Conservation (phyloP, 2,888 invertebrate genomes). For the Apamea sordens region DNA sequence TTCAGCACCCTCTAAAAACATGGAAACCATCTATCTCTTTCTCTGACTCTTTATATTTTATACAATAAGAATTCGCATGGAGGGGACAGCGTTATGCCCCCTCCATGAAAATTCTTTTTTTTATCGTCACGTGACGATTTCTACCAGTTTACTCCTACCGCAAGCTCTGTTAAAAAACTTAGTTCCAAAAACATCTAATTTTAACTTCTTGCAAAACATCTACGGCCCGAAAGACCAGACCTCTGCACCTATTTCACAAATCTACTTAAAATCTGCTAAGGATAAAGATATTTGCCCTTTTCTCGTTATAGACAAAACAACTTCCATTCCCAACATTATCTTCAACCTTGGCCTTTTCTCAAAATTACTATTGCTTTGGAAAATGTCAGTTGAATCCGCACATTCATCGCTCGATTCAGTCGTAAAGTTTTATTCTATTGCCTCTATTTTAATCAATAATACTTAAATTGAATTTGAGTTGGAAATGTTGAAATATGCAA, state of each 20-base stretch:
- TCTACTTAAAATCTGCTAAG: not conserved
- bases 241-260: not conserved
- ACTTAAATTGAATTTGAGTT: constrained; percentile 15
- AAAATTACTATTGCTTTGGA: constrained; percentile 36
- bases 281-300: constrained; percentile 19
- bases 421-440: constrained; percentile 38
- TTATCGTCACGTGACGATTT: no score
- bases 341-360: constrained; percentile 51
- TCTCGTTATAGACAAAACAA: constrained; percentile 26
- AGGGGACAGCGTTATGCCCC: no score
- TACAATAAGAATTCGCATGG: no score
- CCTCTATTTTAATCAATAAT: constrained; percentile 15
- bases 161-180: no score
- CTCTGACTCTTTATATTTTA: no score
- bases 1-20: no score
- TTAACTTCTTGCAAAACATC: not conserved
- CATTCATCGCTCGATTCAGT: constrained; percentile 27
- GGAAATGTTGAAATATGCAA: constrained; percentile 22
- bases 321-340: constrained; percentile 19
- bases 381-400: constrained; percentile 49
- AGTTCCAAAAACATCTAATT: not conserved
- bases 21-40: not conserved
- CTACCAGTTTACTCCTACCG: no score
- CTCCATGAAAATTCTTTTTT: no score
- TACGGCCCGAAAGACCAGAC: not conserved